Conservation (phyloP, 2,888 invertebrate species). For the Coremacera marginata region DNA sequence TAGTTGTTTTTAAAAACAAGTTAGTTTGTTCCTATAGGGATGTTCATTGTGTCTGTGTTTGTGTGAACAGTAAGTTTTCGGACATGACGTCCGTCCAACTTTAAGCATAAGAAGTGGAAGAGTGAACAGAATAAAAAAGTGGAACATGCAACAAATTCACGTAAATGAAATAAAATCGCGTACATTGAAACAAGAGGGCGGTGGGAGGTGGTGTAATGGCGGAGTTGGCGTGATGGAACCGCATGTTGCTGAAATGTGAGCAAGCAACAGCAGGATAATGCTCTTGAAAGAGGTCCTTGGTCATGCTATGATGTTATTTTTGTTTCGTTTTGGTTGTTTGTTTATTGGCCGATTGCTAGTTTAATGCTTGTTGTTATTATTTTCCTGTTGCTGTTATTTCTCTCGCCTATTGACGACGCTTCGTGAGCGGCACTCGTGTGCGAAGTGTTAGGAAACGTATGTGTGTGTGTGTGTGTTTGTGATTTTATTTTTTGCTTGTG, state of each 20-base stretch:
- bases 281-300: conserved; percentile 8
- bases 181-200: conserved; percentile 25
- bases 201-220: neutral
- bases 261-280: neutral
- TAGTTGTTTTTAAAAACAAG: too few species aligned
- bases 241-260: neutral
- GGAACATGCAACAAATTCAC: conserved; percentile 60
- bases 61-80: neutral
- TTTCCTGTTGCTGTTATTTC: neutral
- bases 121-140: neutral
- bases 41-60: neutral
- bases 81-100: neutral
- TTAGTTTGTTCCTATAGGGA: too few species aligned
- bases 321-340: conserved; percentile 51
- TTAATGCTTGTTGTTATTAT: conserved; percentile 7
- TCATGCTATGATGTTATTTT: too few species aligned
- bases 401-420: neutral
- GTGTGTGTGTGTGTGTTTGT: neutral
- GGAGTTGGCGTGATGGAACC: neutral
- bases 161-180: conserved; percentile 66
- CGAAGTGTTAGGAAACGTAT: neutral
- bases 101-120: neutral
- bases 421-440: neutral
- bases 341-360: conserved; percentile 61
- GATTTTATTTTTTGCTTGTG: neutral